Evolutionary conservation across 2,113 vertebrate genomes (phyloP).

Genomic region (Trichechus manatus): DNA sequence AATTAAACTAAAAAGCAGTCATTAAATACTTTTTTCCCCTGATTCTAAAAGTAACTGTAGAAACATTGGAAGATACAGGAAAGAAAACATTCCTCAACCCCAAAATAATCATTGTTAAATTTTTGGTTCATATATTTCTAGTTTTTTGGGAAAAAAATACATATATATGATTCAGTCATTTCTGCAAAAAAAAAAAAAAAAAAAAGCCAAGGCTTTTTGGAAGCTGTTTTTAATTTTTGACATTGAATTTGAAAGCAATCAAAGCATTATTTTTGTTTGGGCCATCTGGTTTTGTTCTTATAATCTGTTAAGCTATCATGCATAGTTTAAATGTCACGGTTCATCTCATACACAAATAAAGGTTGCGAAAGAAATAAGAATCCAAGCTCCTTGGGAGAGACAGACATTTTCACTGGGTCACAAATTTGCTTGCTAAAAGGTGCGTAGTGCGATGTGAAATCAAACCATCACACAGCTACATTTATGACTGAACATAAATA

Average conservation of each 20-base stretch:
- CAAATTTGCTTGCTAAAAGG: conserved; percentile 71
- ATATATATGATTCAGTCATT: conserved; percentile 58
- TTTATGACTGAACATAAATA: conserved; percentile 47
- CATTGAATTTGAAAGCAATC: conserved; percentile 82
- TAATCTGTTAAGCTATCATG: conserved; percentile 84
- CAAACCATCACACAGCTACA: conserved; percentile 11
- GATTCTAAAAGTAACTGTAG: conserved; percentile 44
- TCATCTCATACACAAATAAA: conserved; percentile 83
- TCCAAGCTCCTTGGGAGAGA: conserved; percentile 61
- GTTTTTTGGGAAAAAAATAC: background rate
- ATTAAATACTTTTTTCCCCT: conserved; percentile 13
- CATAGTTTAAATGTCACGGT: conserved; percentile 82
- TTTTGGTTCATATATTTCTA: conserved; percentile 38
- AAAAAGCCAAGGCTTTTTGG: conserved; percentile 73
- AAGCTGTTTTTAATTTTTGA: conserved; percentile 84
- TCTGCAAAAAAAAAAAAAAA: conserved; percentile 36
- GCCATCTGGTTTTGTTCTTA: conserved; percentile 83
- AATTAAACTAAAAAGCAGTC: conserved; percentile 69
- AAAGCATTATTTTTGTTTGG: conserved; percentile 82
- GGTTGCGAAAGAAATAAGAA: conserved; percentile 52
- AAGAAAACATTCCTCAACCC: conserved; percentile 1
- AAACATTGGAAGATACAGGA: conserved; percentile 37
- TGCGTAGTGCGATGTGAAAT: conserved; percentile 45
- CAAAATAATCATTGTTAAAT: conserved; percentile 46
- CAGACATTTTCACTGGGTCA: conserved; percentile 25